Evolutionary conservation across 1,140 invertebrate species (phyloP).

Genomic region (Pogonomyrmex barbatus): DNA sequence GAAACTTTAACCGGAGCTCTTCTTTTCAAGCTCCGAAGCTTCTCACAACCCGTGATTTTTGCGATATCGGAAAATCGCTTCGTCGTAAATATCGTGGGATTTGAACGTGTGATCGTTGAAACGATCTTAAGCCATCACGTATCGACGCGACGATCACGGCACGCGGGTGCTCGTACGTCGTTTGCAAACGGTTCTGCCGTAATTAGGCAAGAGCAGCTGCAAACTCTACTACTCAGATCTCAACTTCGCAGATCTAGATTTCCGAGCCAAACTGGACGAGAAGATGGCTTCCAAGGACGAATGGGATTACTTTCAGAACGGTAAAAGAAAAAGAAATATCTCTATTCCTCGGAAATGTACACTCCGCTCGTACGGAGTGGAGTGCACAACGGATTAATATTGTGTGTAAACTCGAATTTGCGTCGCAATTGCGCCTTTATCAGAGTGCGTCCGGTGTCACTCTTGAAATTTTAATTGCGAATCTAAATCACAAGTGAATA

Average conservation of each 20-base stretch:
- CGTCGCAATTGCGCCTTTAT: neutral
- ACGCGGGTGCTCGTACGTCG: slow-evolving; percentile 39
- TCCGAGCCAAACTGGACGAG: slow-evolving; percentile 52
- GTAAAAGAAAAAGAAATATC: slow-evolving; percentile 68
- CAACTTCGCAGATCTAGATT: slow-evolving; percentile 80
- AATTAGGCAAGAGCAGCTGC: slow-evolving; percentile 79
- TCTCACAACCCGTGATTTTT: neutral
- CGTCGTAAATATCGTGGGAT: neutral
- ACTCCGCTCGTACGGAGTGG: neutral
- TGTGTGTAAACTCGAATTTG: neutral
- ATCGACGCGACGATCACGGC: neutral
- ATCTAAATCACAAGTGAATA: neutral
- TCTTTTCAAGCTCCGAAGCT: neutral
- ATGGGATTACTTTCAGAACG: slow-evolving; percentile 83
- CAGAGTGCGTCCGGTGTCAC: neutral
- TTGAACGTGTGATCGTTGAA: neutral
- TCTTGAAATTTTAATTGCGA: neutral
- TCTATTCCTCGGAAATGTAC: neutral
- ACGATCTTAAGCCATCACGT: neutral
- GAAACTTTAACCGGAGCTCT: neutral
- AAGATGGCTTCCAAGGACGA: slow-evolving; percentile 80
- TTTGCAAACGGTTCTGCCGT: neutral
- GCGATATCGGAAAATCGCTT: neutral
- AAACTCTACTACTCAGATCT: slow-evolving; percentile 84
- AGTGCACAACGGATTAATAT: neutral